Conservation (phyloP, 92 coral and sea anemone species). For the Scolanthus callimorphus region DNA sequence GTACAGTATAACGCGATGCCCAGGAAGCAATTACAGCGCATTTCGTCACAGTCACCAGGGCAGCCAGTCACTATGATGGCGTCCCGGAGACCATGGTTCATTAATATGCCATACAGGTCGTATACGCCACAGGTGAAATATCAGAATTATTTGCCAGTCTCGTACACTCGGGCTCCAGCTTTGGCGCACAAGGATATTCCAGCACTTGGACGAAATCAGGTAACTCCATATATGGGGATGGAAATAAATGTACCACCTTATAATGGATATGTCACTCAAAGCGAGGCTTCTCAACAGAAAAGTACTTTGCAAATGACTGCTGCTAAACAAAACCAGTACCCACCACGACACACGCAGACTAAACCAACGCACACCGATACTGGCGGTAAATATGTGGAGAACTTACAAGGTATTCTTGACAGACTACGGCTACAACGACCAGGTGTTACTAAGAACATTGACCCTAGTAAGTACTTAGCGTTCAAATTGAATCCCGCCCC, state of each 20-base stretch:
- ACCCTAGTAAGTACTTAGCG: constrained; percentile 25
- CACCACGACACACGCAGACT: neutral
- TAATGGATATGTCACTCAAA: neutral
- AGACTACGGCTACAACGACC: neutral
- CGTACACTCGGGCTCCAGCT: neutral
- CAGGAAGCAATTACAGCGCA: neutral
- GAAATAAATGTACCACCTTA: neutral
- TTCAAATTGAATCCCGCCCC: constrained; percentile 25
- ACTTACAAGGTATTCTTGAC: neutral
- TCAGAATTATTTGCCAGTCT: neutral
- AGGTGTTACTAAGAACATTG: constrained; percentile 9
- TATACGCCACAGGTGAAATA: neutral
- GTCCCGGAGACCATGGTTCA: neutral
- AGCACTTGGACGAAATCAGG: neutral
- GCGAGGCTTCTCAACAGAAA: too few relatives aligned
- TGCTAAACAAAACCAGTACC: neutral
- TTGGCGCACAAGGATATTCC: neutral
- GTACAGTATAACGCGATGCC: neutral
- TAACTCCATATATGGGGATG: neutral
- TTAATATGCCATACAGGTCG: neutral
- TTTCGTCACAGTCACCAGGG: neutral
- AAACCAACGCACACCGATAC: too few relatives aligned
- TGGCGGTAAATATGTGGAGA: neutral
- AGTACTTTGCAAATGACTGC: neutral
- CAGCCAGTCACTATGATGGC: neutral